Percentiles rank a stretch among this genome's conserved stretches.
These are phyloP conservation scores for Eilema griseolum DNA, from an alignment of 2,888 invertebrate species.

Conservation along the genomic window DNA sequence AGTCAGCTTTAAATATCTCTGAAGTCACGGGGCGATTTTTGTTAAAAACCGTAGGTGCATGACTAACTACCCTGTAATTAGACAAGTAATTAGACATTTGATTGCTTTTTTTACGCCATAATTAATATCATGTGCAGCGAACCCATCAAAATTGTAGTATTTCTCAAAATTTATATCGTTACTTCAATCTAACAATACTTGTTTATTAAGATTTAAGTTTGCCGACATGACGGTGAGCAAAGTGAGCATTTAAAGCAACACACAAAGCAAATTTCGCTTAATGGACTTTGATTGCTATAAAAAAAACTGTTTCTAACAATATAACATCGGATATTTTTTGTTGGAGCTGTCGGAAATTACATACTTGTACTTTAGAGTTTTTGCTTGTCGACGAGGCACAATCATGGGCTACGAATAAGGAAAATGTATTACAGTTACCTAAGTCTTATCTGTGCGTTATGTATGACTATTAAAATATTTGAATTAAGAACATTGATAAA, in stretches of 20 bases:
- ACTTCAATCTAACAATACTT: slow-evolving; percentile 12
- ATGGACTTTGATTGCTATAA: slow-evolving; percentile 8
- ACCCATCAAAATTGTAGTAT: slow-evolving; percentile 3
- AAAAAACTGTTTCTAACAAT: slow-evolving; percentile 6
- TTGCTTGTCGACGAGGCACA: slow-evolving; percentile 4
- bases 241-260: slow-evolving; percentile 9
- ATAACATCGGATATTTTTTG: not conserved
- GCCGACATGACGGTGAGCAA: slow-evolving; percentile 4
- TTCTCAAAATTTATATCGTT: slow-evolving; percentile 6
- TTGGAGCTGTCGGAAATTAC: not conserved
- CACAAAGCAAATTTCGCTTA: slow-evolving; percentile 7
- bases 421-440: not conserved
- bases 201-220: slow-evolving; percentile 15
- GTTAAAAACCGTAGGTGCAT: not conserved
- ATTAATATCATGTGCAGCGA: slow-evolving; percentile 1
- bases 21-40: not conserved
- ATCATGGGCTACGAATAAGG: not conserved
- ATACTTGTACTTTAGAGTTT: not conserved
- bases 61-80: not conserved
- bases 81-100: not conserved
- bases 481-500: not conserved
- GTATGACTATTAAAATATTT: not conserved
- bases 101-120: not conserved
- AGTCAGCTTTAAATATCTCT: too few relatives aligned
- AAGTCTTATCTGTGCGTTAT: not conserved